A percentile compares a stretch with the other conserved stretches of the same genome.
Conservation (phyloP, 2,113 vertebrate genomes). For the Sakesphorus luctuosus region DNA sequence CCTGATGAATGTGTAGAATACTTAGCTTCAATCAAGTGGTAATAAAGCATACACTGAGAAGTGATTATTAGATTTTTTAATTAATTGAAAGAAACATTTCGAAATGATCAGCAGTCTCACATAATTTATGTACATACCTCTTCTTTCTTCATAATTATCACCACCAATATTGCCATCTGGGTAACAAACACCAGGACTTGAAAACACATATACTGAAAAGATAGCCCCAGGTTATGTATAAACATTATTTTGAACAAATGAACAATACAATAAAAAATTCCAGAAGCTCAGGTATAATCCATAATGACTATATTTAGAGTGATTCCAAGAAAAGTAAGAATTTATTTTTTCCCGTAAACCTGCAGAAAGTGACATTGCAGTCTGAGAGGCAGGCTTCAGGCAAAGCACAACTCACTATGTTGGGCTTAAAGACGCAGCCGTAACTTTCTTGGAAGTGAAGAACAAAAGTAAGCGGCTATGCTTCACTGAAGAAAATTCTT, state of each 20-base stretch:
- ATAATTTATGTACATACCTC: conserved; percentile 12
- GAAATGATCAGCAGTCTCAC: not conserved
- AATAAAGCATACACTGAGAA: not conserved
- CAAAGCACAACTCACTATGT: not conserved
- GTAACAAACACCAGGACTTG: not conserved
- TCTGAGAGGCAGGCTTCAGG: not conserved
- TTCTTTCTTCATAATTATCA: conserved; percentile 28
- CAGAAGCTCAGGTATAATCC: not conserved
- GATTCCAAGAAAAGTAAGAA: not conserved
- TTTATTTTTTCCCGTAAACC: not conserved
- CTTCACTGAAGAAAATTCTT: not conserved
- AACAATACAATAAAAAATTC: not conserved
- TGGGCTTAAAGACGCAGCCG: not conserved
- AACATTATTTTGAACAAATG: not conserved
- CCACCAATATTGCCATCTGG: not conserved
- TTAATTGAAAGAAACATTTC: not conserved
- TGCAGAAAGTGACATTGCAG: not conserved
- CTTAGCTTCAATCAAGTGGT: not conserved
- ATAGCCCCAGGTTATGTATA: not conserved
- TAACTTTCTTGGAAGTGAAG: not conserved
- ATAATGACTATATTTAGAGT: not conserved
- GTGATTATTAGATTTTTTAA: not conserved
- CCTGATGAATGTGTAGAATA: not conserved
- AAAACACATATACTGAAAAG: conserved; percentile 44
- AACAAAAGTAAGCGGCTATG: not conserved